Conservation (phyloP, 2,888 invertebrate species). For the Strigamia maritima region DNA sequence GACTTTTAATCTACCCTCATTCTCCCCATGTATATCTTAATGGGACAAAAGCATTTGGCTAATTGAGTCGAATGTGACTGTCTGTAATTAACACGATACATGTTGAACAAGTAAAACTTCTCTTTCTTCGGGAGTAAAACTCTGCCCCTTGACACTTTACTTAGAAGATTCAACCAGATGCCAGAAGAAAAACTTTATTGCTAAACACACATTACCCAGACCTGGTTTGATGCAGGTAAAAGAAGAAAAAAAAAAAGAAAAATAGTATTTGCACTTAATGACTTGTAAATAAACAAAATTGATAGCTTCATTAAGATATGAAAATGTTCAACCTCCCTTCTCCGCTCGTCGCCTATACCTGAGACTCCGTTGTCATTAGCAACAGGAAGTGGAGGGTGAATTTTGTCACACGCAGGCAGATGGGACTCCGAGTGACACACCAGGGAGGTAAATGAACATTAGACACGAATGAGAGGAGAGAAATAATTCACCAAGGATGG, state of each 20-base stretch:
- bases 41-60: constrained; percentile 31
- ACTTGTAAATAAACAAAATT: constrained; percentile 30
- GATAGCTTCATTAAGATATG: constrained; percentile 34
- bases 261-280: constrained; percentile 6
- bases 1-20: neutral
- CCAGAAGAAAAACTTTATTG: neutral
- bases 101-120: neutral
- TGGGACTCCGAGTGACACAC: constrained; percentile 12
- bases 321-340: neutral
- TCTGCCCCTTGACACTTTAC: constrained; percentile 1
- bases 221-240: neutral
- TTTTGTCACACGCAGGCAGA: constrained; percentile 31
- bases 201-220: neutral
- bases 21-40: neutral
- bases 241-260: neutral
- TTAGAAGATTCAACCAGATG: neutral
- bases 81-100: constrained; percentile 16
- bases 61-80: constrained; percentile 25
- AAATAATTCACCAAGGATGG: neutral
- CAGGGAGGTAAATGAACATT: constrained; percentile 26
- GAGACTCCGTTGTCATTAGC: constrained; percentile 26
- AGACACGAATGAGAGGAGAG: constrained; percentile 29
- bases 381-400: constrained; percentile 7
- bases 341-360: neutral
- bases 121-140: neutral